Base-by-base conservation (phyloP, 2,113 vertebrate species). In the Plectropomus leopardus region DNA sequence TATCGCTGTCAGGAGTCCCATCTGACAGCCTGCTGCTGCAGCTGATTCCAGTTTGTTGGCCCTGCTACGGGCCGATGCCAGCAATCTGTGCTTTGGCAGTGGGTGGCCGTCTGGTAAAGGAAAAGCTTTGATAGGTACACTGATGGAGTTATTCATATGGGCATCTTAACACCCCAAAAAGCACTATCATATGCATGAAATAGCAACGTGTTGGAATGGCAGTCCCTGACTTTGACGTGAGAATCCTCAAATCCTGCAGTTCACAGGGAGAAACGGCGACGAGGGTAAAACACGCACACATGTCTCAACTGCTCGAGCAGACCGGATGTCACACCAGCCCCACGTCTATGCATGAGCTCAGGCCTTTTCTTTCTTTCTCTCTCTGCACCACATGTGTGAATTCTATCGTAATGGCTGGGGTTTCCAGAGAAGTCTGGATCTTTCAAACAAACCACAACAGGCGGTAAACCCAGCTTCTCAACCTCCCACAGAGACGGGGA, bases 401-500 rank as follows among this genome's bases (percentile, higher is more conserved):
- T 92, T 92, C 92, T 91, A 92, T 93, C 80, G 54, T 86, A 82
- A 87, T 76, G 83, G 86, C 76, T 60, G 64, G 47, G 87, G 89
- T 93, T 93, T 92, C 88, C 90, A 86, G 84, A 89, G 85, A 76
- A 90, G 87, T 92, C 88, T 77, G 90, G 91, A 86, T 90, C 88
- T 92, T 93, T 93, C 89, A 93, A 92, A 94, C 91, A 91, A 92
- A 92, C 93, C 93, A 92, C 93, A 93, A 93, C 92, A 91, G 93
- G 93, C 91, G 82, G 90, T 90, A 92, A 92, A 93, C 89, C 91
- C 90, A 80, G 90, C 89, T 90, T 92, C 91, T 92, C 93, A 92
- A 84, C 90, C 93, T 94, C 93, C 93, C 93, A 92, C 91, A 71
- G 93, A 91, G 93, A 85, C 74, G n/a, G 90, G 93, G 91, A 93